phyloP scores from a whole-genome alignment of 2,888 invertebrate species.

The Gari tellinella region DNA sequence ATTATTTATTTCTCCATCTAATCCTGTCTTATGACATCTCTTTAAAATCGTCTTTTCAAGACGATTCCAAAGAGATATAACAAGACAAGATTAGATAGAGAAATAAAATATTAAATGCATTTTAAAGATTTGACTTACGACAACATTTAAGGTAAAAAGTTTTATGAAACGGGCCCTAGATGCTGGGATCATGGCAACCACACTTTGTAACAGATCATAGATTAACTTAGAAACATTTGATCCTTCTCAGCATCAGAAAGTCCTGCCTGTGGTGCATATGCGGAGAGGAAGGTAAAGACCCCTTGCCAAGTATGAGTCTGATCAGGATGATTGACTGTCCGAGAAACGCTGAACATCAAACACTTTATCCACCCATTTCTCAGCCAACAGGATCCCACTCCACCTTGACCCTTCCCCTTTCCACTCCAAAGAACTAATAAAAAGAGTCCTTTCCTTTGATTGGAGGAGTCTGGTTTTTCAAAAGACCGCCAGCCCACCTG shows the following conservation, averaged over 20 bases:
- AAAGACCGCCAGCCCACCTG: constrained; percentile 24
- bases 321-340: constrained; percentile 20
- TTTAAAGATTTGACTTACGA: too few species aligned
- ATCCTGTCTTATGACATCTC: too few species aligned
- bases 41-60: too few species aligned
- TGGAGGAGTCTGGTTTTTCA: constrained; percentile 7
- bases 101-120: too few species aligned
- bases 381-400: constrained; percentile 17
- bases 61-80: too few species aligned
- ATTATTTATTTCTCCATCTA: too few species aligned
- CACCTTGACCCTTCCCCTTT: constrained; percentile 15
- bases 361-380: constrained; percentile 17
- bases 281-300: constrained; percentile 17
- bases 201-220: constrained; percentile 20
- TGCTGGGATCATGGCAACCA: constrained; percentile 22
- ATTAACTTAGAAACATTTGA: too few species aligned
- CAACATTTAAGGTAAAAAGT: too few species aligned
- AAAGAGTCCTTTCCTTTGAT: constrained; percentile 25
- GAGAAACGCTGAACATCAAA: constrained; percentile 16
- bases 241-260: constrained; percentile 21
- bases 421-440: constrained; percentile 17
- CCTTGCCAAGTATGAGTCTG: constrained; percentile 20
- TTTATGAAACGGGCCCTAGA: too few species aligned
- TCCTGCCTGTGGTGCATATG: constrained; percentile 17
- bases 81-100: too few species aligned